These are phyloP conservation scores for Dryoscopus gambensis DNA, from an alignment of 2,113 vertebrate genomes.

Conservation along the genomic window DNA sequence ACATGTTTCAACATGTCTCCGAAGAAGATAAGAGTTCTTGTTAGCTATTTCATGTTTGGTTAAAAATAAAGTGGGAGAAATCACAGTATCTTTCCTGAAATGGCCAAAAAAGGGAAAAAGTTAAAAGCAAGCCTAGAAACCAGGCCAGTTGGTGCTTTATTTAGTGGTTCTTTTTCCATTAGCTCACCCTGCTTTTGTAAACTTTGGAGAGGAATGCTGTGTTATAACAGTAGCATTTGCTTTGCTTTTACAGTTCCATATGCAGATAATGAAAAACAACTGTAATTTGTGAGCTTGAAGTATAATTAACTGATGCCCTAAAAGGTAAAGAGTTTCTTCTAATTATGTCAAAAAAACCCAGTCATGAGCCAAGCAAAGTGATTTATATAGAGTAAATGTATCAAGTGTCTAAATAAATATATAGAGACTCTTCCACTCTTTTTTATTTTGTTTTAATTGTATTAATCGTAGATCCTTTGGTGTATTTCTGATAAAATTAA, in stretches of 20 bases:
- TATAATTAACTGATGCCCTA: constrained; percentile 4
- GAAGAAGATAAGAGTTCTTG: neutral
- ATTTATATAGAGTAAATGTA: neutral
- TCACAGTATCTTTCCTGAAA: constrained; percentile 14
- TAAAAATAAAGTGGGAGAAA: constrained; percentile 33
- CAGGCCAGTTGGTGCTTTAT: neutral
- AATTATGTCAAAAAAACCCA: neutral
- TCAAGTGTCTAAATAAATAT: neutral
- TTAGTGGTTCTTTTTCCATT: constrained; percentile 52
- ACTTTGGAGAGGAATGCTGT: neutral
- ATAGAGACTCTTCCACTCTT: neutral
- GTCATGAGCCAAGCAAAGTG: neutral
- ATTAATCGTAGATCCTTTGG: neutral
- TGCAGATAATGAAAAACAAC: constrained; percentile 33
- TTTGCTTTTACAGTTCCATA: constrained; percentile 18
- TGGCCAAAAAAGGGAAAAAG: constrained; percentile 16
- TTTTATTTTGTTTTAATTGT: neutral
- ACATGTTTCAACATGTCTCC: neutral
- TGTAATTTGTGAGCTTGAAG: neutral
- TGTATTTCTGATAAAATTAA: neutral
- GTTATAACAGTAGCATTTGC: constrained; percentile 6
- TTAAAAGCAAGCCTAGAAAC: constrained; percentile 6
- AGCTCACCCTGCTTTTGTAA: constrained; percentile 28
- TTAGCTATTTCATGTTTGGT: constrained; percentile 8
- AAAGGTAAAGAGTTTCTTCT: neutral